phyloP scores from a whole-genome alignment of 2,888 invertebrate genomes.

The Drosophila helvetica region DNA sequence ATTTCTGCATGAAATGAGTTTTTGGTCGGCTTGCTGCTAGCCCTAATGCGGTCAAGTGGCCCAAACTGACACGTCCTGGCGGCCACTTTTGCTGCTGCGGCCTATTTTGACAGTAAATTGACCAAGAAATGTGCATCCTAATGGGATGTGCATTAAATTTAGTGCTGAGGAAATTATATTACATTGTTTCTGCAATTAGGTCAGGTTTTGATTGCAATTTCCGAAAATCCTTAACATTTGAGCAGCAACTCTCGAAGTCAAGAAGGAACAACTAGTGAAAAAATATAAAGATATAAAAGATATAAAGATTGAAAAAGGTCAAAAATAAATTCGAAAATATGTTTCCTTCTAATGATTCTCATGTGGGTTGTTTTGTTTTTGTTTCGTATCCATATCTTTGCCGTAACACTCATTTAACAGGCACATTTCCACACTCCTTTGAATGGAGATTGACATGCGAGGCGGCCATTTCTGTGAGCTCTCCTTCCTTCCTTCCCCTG shows the following conservation, averaged over 20 bases:
- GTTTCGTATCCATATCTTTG: slow-evolving; percentile 7
- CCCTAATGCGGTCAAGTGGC: slow-evolving; percentile 60
- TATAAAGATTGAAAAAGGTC: no score
- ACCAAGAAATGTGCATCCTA: slow-evolving; percentile 24
- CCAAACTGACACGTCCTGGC: slow-evolving; percentile 1
- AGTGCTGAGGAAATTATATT: slow-evolving; percentile 7
- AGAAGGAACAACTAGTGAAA: no score
- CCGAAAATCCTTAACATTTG: no score
- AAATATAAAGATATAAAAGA: no score
- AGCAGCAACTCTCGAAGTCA: no score
- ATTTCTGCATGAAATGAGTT: slow-evolving; percentile 26
- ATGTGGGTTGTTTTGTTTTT: background rate
- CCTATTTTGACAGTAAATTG: slow-evolving; percentile 41
- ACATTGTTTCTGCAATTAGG: slow-evolving; percentile 18
- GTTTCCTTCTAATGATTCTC: slow-evolving; percentile 10
- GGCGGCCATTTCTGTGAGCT: slow-evolving; percentile 29
- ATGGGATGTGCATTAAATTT: slow-evolving; percentile 33
- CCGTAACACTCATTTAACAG: background rate
- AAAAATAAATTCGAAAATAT: background rate
- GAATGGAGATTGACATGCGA: slow-evolving; percentile 36
- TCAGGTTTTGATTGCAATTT: slow-evolving; percentile 1
- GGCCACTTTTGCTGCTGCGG: slow-evolving; percentile 13
- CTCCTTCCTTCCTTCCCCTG: slow-evolving; percentile 15
- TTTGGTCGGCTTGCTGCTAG: slow-evolving; percentile 19
- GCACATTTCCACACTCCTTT: slow-evolving; percentile 16